Evolutionary conservation across 2,797 vertebrate species (phyloP).

Genomic region (Pangasius krempfi): DNA sequence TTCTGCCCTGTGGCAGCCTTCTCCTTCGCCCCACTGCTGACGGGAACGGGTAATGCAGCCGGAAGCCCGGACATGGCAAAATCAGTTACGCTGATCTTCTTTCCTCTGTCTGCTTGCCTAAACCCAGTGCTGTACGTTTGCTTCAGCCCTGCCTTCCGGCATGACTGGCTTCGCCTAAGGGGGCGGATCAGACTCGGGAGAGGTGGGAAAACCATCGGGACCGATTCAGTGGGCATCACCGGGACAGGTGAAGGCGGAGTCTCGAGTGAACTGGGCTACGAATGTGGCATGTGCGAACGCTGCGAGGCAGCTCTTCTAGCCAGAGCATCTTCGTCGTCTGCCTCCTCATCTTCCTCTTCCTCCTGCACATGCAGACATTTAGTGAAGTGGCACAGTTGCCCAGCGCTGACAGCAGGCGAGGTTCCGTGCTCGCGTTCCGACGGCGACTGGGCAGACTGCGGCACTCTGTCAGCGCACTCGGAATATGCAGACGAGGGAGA

Average conservation of each 20-base stretch:
- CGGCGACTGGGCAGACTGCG: constrained; percentile 88
- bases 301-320: constrained; percentile 86
- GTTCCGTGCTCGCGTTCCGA: constrained; percentile 77
- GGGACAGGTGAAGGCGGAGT: constrained; percentile 58
- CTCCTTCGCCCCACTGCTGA: constrained; percentile 91
- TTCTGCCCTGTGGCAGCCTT: constrained; percentile 97
- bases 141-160: constrained; percentile 94
- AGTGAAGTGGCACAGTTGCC: constrained; percentile 94
- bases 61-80: constrained; percentile 95
- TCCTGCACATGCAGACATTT: constrained; percentile 90
- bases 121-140: constrained; percentile 94
- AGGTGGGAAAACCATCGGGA: constrained; percentile 39
- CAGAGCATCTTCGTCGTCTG: constrained; percentile 75
- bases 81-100: constrained; percentile 95
- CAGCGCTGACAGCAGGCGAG: constrained; percentile 74
- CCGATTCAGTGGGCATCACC: constrained; percentile 59
- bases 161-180: constrained; percentile 89
- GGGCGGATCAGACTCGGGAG: constrained; percentile 59
- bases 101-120: constrained; percentile 92
- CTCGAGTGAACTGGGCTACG: constrained; percentile 80
- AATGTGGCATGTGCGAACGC: constrained; percentile 87
- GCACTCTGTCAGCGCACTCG: constrained; percentile 89
- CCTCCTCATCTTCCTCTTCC: constrained; percentile 71
- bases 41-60: constrained; percentile 76
- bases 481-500: constrained; percentile 95